phyloP scores from a whole-genome alignment of 2,113 vertebrate species.

The Alosa alosa region DNA sequence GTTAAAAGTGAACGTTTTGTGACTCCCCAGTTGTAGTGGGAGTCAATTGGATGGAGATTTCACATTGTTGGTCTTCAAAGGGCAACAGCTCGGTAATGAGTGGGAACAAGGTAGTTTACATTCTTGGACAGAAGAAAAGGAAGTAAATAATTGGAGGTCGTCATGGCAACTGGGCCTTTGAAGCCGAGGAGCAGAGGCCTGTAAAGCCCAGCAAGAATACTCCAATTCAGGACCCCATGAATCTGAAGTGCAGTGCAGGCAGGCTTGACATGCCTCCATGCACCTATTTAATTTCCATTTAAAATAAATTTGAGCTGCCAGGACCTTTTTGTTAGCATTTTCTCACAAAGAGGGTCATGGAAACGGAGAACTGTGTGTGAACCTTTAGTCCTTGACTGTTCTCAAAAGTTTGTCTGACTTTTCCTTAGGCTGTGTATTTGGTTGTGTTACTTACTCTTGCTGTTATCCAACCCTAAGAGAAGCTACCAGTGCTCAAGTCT shows the following conservation, averaged over 20 bases:
- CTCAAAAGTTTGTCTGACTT: constrained; percentile 17
- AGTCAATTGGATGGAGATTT: constrained; percentile 26
- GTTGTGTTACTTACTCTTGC: no score
- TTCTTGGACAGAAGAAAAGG: constrained; percentile 56
- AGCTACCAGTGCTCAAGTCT: no score
- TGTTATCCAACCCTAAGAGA: no score
- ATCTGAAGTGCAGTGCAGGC: constrained; percentile 46
- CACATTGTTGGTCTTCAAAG: constrained; percentile 36
- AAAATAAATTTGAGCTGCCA: constrained; percentile 53
- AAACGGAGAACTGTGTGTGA: constrained; percentile 51
- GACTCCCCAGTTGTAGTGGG: constrained; percentile 19
- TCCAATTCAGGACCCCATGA: constrained; percentile 48
- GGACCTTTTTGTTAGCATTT: constrained; percentile 61
- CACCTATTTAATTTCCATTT: constrained; percentile 62
- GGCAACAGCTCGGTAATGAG: constrained; percentile 26
- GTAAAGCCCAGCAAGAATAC: constrained; percentile 48
- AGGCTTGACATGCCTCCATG: constrained; percentile 53
- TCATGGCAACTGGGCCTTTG: constrained; percentile 66
- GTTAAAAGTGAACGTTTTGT: constrained; percentile 22
- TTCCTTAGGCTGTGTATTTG: background rate
- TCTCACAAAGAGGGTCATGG: constrained; percentile 56
- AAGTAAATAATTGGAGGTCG: constrained; percentile 75
- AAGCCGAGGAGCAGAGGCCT: constrained; percentile 56
- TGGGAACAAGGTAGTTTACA: constrained; percentile 41
- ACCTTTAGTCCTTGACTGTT: constrained; percentile 31